Evolutionary conservation across 2,888 invertebrate genomes (phyloP), one percentile per base, ranked within the genome.

Genomic region (Eubasilissa splendida): DNA sequence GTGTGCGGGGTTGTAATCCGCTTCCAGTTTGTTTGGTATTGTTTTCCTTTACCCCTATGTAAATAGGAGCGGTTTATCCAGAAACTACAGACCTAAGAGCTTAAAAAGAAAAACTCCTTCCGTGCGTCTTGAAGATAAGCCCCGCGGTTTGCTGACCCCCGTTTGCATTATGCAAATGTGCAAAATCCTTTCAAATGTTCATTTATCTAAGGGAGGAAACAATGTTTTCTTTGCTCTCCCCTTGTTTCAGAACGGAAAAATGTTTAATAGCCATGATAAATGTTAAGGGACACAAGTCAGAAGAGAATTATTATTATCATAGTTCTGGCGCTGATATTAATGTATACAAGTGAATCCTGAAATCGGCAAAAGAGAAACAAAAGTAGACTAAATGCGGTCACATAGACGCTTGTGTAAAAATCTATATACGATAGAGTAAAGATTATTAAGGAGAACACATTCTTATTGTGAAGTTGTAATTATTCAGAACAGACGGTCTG

Each of bases 91-190:
- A 80, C 81, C 76, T 77, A 79, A 83, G 80, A 83, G 81, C 81
- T 63, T 83, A 81, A 79, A 82, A 83, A 82, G 79, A 82, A 83
- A 82, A 82, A 80, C 76, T 76, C 77, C 76, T 78, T 83, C 80
- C 75, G 75, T 75, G 81, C 78, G 80, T 76, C 82, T 78, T 10
- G 71, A 59, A 80, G 83, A 83, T 83, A 83, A 83, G 83, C 81
- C 71, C 74, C 60, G 58, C 80, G 81, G 76, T 80, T 70, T 65
- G 58, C 75, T 82, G 83, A 83, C 83, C 83, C 83, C 80, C 79
- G 59, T 75, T 79, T 73, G 66, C 81, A 83, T 83, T 83, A 83
- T 83, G 83, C 83, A 83, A 82, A 83, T 83, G 83, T 81, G 63
- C 54, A 54, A 71, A 75, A 83, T 83, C 80, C 83, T 80, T 83